A percentile compares a stretch with the other conserved stretches of the same genome.
These are phyloP conservation scores for Clinocottus analis DNA, from an alignment of 2,113 vertebrate genomes.

Conservation along the genomic window DNA sequence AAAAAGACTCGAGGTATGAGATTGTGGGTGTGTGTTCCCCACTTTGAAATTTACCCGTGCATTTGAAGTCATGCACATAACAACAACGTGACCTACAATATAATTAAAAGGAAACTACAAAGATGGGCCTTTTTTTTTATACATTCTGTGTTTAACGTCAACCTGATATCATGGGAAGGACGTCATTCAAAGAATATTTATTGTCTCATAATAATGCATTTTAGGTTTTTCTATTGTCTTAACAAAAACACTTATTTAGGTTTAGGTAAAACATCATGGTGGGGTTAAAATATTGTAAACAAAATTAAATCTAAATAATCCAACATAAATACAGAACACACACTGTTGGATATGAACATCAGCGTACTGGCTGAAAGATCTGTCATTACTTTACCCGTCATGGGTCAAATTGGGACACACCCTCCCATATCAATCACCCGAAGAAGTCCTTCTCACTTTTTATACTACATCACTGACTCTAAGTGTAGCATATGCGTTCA, in stretches of 20 bases:
- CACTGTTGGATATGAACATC: neutral
- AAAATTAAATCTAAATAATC: neutral
- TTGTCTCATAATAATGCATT: no score
- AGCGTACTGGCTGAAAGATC: neutral
- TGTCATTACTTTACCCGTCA: neutral
- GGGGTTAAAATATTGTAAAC: neutral
- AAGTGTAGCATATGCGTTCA: neutral
- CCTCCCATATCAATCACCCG: no score
- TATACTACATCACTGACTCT: no score
- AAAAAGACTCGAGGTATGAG: neutral
- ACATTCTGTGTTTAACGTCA: neutral
- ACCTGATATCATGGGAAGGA: no score
- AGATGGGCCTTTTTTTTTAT: neutral
- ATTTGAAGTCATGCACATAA: neutral
- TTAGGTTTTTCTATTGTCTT: no score
- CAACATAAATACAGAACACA: neutral
- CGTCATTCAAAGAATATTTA: no score
- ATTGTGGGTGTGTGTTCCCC: neutral
- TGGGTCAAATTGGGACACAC: no score
- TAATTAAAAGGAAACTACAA: neutral
- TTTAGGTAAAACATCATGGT: neutral
- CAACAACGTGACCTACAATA: neutral
- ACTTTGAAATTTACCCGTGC: conserved; percentile 7
- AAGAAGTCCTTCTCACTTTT: no score
- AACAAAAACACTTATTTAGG: no score